phyloP scores from a whole-genome alignment of 2,888 invertebrate species.

The Tryphoninae sp. region DNA sequence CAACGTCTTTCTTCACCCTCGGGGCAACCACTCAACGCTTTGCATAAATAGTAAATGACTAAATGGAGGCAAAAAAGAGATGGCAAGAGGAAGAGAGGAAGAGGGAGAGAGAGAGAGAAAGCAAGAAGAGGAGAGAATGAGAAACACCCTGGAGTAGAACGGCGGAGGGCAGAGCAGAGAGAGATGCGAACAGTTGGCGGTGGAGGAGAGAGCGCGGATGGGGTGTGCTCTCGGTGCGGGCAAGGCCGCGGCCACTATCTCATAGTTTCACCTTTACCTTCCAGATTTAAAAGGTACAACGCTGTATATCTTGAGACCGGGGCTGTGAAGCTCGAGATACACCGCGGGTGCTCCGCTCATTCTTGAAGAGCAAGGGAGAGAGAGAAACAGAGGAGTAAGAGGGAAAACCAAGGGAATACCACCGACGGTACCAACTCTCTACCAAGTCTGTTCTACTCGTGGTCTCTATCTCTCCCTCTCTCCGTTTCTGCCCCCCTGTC shows the following conservation, averaged over 20 bases:
- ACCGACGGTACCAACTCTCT: slow-evolving; percentile 1
- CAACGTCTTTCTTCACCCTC: slow-evolving; percentile 45
- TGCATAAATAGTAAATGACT: slow-evolving; percentile 73
- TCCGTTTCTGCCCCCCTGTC: neutral
- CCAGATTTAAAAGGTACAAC: slow-evolving; percentile 65
- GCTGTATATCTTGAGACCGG: slow-evolving; percentile 21
- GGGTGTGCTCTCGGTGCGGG: slow-evolving; percentile 23
- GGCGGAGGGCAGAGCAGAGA: slow-evolving; percentile 47
- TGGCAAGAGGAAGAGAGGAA: neutral
- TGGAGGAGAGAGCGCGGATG: slow-evolving; percentile 11
- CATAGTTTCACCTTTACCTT: slow-evolving; percentile 64
- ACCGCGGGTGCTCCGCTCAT: slow-evolving; percentile 15
- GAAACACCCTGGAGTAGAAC: neutral
- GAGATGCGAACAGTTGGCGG: slow-evolving; percentile 37
- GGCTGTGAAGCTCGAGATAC: slow-evolving; percentile 40
- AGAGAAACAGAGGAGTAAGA: slow-evolving; percentile 29
- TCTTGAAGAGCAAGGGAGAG: neutral
- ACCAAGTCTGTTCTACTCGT: neutral
- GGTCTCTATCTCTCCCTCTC: neutral
- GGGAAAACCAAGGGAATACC: neutral
- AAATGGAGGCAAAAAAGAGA: slow-evolving; percentile 64
- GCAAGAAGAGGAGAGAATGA: neutral
- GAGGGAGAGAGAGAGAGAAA: neutral
- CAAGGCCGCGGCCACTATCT: slow-evolving; percentile 61
- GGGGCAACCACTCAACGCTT: slow-evolving; percentile 61